Base-by-base conservation (phyloP, 2,797 vertebrate species). In the Lepilemur septentrionalis region DNA sequence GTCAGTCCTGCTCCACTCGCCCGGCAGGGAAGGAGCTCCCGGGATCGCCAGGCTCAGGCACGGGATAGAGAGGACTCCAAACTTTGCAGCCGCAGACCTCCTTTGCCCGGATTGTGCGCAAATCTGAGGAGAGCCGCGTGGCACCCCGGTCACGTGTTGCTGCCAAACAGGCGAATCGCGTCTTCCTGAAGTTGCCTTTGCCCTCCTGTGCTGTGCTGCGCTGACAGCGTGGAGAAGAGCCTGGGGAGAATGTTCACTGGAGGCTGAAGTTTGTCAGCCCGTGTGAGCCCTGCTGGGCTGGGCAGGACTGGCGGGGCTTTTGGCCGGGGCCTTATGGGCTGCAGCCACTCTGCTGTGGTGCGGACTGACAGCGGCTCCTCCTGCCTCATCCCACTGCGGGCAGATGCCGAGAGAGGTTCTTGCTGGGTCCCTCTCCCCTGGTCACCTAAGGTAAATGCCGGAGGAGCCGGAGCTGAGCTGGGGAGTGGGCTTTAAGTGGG, bases 361-460 rank as follows among this genome's bases (percentile, higher is more conserved):
- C 57, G 87, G 90, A 93, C 91, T 2, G 41, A 43, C 14, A 32
- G 94, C 20, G 12, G 80, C 0, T 9, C 65, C 10, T 63, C 96
- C n/a, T 95, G 94, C 81, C 91, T 97, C 22, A 18, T 95, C 72
- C 81, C 72, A 0, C 69, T 92, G 83, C 32, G 50, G 65, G 67
- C 7, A 0, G 69, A 63, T 4, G 22, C 2, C 0, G 28, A 78
- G 38, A 48, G 57, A 38, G 88, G 86, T 20, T 87, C 89, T 6
- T 48, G 93, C 32, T 52, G 25, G 30, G 55, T 46, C 25, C 59
- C 63, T 52, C 59, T 22, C 0, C 35, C 41, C 10, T 95, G 94
- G 87, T 80, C 73, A 0, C 41, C 43, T 0, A 46, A 97, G 98
- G 97, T 96, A 92, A 85, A 72, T 43, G 73, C 13, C 4, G 52